A percentile compares a stretch with the other conserved stretches of the same genome.
Evolutionary conservation across 2,113 vertebrate genomes (phyloP).

Genomic region (Kobus ellipsiprymnus): DNA sequence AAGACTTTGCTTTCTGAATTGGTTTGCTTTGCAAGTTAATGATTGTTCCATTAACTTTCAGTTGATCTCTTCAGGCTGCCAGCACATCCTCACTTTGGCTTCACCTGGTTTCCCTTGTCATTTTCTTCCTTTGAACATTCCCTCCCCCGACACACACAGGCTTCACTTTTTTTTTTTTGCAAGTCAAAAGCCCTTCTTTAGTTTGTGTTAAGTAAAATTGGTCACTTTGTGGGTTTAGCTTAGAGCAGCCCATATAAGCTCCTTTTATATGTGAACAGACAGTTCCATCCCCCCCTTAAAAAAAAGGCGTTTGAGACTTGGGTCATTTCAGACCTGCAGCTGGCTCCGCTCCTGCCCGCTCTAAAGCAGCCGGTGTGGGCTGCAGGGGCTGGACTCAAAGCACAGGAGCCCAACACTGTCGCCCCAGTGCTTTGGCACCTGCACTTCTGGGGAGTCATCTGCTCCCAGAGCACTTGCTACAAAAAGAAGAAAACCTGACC

Average conservation of each 20-base stretch:
- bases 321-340: not conserved
- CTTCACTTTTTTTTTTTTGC: slow-evolving; percentile 49
- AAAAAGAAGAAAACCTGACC: slow-evolving; percentile 42
- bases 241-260: not conserved
- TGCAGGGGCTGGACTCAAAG: not conserved
- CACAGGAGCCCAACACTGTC: slow-evolving; percentile 4
- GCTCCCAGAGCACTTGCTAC: slow-evolving; percentile 49
- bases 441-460: slow-evolving; percentile 47
- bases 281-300: not conserved
- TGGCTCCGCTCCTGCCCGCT: not conserved
- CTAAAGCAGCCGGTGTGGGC: not conserved
- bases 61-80: slow-evolving; percentile 36
- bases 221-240: not conserved
- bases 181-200: slow-evolving; percentile 3
- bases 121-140: not conserved
- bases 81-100: slow-evolving; percentile 22
- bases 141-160: rapidly evolving
- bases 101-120: slow-evolving; percentile 11
- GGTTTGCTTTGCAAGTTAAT: slow-evolving; percentile 47
- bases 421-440: not conserved
- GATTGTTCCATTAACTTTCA: not conserved
- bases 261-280: not conserved
- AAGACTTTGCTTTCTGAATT: slow-evolving; percentile 42
- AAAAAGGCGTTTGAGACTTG: not conserved
- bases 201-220: slow-evolving; percentile 12